A percentile compares a stretch with the other conserved stretches of the same genome.
phyloP scores from a whole-genome alignment of 2,113 vertebrate species.

The Lonchura striata region DNA sequence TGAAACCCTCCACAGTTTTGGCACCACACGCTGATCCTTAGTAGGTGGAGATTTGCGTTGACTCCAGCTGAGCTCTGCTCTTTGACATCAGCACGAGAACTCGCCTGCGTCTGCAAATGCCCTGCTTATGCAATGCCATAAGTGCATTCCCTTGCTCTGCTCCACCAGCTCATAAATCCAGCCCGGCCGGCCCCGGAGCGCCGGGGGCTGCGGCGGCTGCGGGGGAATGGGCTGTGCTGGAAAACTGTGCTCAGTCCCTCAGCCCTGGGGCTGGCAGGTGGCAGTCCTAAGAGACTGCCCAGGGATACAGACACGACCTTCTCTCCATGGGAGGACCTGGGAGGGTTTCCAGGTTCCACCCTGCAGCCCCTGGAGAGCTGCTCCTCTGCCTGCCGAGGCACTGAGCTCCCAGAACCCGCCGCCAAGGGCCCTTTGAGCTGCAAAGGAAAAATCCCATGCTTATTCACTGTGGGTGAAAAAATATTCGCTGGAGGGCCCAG shows the following conservation, averaged over 20 bases:
- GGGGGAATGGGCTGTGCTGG: rapidly evolving
- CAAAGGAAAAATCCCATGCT: neutral
- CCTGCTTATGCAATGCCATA: slow-evolving; percentile 11
- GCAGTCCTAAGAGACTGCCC: neutral
- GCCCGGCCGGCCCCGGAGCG: rapidly evolving
- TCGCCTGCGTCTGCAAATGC: slow-evolving; percentile 14
- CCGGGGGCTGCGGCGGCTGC: rapidly evolving
- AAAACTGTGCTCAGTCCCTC: neutral
- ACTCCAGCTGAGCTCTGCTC: slow-evolving; percentile 45
- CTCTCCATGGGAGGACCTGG: neutral
- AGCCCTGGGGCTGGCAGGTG: rapidly evolving
- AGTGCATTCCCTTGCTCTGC: neutral
- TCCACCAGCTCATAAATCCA: neutral
- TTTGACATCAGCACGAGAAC: slow-evolving; percentile 38
- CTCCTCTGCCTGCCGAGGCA: neutral
- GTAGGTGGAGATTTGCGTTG: slow-evolving; percentile 10
- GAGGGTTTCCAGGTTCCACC: neutral
- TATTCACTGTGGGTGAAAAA: neutral
- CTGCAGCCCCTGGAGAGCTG: neutral
- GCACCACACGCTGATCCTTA: neutral
- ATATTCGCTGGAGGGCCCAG: neutral
- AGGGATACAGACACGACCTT: neutral
- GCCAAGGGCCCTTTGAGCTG: neutral
- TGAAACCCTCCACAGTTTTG: slow-evolving; percentile 32
- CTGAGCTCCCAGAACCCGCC: neutral